Base-by-base conservation (phyloP, 1,140 invertebrate genomes). In the Monomorium pharaonis region DNA sequence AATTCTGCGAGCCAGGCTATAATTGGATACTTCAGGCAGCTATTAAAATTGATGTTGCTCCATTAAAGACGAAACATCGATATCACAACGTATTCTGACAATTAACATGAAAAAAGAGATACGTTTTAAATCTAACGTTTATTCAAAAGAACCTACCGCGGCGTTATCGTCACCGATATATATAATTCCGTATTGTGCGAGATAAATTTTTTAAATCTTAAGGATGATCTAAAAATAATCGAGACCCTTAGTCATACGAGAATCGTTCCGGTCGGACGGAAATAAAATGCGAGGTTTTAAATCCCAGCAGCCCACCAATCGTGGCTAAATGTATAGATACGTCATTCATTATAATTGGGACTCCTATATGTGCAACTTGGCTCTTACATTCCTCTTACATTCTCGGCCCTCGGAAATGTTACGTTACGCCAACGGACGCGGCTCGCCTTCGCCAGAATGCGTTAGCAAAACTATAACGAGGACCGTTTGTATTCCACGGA, bases 401-500 rank as follows among this genome's bases (percentile, higher is more conserved):
- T 30, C 56, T 4, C 18, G 63, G 9, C 16, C 27, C 37, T 72
- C n/a, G 27, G 9, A 72, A 81, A 70, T 33, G 51, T 67, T 65
- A 54, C 47, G 60, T 37, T n/a, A 21, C n/a, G 44, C 21, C 24
- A 3, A 9, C 30, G 21, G 47, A 65, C 44, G 42, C 18, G 30
- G n/a, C 21, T 37, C n/a, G 14, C 33, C 44, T 27, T 81, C 63
- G 27, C 37, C 60, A 58, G 67, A 83, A 83, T 47, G 67, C 67
- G 33, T 83, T 58, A 47, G 51, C 78, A 10, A 47, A n/a, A 72
- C 47, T 83, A 56, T 81, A 51, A 69, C 75, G 78, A 83, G 67
- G 67, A 72, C 67, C 78, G 78, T 83, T 83, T 83, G 85, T 70
- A 58, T 83, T 76, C 80, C 47, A 62, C 21, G 86, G 83, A 84